Base-by-base conservation (phyloP, 1,140 invertebrate genomes). In the Popillia japonica region DNA sequence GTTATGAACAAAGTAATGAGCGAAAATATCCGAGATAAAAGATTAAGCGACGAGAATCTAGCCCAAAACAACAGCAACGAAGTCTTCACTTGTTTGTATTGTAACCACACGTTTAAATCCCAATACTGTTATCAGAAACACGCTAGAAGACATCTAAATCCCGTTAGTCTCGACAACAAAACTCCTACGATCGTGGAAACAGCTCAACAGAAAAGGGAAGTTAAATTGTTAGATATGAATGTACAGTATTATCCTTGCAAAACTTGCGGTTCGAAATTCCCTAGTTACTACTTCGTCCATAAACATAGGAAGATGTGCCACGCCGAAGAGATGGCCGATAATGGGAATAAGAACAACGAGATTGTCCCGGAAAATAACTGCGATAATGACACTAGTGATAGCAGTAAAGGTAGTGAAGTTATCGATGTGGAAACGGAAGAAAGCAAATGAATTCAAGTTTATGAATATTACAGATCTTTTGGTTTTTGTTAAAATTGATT, bases 221-320 rank as follows among this genome's bases (percentile, higher is more conserved):
- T 93, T 2, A 89, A 91, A 75, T 87, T 92, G 0, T 83, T 93
- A 20, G 93, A 96, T 81, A 90, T 96, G 84, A 94, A 96, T 82
- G 92, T 96, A 0, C 95, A 96, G 85, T 97, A 96, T 87, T 97
- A 96, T 87, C 95, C 95, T 0, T 97, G 96, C 87, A 96, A 96
- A 86, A 96, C 94, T 0, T 97, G 95, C 87, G 95, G 96, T 23
- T 94, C 91, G 84, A 96, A 96, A 87, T 97, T 97, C 84, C 96
- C 96, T 0, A 96, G 94, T 81, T 97, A 97, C 84, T 97, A 97
- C 85, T 97, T 97, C 88, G 96, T 97, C 3, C 96, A 96, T 85
- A 97, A 97, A 83, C 96, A 97, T 87, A 88, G 94, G 27, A 96
- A 96, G 87, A 84, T 94, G 79, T 96, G 94, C 85, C 95, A 97